Evolutionary conservation across 2,888 invertebrate species (phyloP), one percentile per base, ranked within the genome.

Genomic region (Cheilosia impressa): DNA sequence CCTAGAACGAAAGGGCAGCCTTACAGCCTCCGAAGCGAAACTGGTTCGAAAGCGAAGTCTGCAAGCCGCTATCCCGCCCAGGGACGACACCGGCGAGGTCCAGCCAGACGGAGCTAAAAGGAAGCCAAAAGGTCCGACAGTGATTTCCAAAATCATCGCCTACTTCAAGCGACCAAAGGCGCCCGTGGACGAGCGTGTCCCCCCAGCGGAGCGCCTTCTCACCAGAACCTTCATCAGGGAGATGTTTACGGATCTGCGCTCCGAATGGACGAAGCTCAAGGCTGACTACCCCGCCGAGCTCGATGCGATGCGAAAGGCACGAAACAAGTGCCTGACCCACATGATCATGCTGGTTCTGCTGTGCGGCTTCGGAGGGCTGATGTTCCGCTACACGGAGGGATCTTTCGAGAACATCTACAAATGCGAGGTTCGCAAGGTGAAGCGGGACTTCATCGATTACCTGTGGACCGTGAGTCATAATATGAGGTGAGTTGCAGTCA

Each of bases 361-460:
- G 88, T 96, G 96, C 89, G 97, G 97, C 4, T 92, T 96, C 62
- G 97, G 97, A 1, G 97, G 96, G 0, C 93, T 97, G 62, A 93
- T 96, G 89, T 97, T 97, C 89, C 95, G 96, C 87, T 95, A 95
- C 87, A 95, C 96, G 24, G 98, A 98, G 91, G 97, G 97, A 3
- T 95, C 96, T 2, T 96, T 97, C 89, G 98, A 98, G 90, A 95
- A 96, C 83, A 96, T 96, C 87, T 97, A 96, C 92, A 98, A 98
- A 92, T 97, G 97, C 90, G 96, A 97, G 9, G 96, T 97, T 53
- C 96, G 97, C 89, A 94, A 96, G 89, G 96, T 97, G 0, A 97
- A 97, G 90, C 93, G 97, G 5, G 96, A 97, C 91, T 97, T 98
- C 88, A 95, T 98, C 77, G 97, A 97, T 89, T 94, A 94, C 83